These are phyloP conservation scores for Scomber japonicus DNA, from an alignment of 2,113 vertebrate genomes.

Conservation along the genomic window DNA sequence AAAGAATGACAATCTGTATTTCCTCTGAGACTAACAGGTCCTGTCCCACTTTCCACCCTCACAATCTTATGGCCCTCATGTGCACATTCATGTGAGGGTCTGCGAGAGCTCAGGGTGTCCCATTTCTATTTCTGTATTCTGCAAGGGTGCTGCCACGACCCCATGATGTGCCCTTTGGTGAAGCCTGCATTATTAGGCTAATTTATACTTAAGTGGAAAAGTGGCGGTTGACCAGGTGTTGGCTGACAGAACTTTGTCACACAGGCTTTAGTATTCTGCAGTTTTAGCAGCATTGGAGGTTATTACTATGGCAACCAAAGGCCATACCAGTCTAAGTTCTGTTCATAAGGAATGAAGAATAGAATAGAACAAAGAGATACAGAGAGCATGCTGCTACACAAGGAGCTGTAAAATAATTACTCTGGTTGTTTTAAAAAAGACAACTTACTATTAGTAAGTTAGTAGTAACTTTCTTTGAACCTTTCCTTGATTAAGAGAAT, in stretches of 20 bases:
- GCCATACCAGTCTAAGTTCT: too few relatives aligned
- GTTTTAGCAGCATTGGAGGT: too few relatives aligned
- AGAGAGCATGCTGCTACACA: too few relatives aligned
- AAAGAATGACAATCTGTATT: not conserved
- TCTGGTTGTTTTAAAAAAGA: too few relatives aligned
- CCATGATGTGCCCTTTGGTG: not conserved
- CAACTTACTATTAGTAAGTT: too few relatives aligned
- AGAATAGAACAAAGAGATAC: too few relatives aligned
- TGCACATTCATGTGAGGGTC: not conserved
- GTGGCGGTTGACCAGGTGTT: not conserved
- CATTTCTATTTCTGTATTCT: constrained; percentile 20
- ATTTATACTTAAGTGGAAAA: constrained; percentile 2
- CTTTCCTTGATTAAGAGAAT: too few relatives aligned
- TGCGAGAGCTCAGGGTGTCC: not conserved
- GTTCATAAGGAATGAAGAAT: too few relatives aligned
- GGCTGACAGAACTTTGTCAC: not conserved
- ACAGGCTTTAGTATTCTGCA: not conserved
- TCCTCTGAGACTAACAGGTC: not conserved
- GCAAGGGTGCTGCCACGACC: constrained; percentile 2
- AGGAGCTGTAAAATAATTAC: too few relatives aligned
- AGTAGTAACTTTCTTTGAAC: too few relatives aligned
- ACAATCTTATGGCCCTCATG: constrained; percentile 1
- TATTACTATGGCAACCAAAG: too few relatives aligned
- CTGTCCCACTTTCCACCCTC: not conserved
- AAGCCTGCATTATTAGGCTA: constrained; percentile 15